phyloP scores from a whole-genome alignment of 30 jellyfish, hydroid and myxozoan species.

The Chrysaora quinquecirrha region DNA sequence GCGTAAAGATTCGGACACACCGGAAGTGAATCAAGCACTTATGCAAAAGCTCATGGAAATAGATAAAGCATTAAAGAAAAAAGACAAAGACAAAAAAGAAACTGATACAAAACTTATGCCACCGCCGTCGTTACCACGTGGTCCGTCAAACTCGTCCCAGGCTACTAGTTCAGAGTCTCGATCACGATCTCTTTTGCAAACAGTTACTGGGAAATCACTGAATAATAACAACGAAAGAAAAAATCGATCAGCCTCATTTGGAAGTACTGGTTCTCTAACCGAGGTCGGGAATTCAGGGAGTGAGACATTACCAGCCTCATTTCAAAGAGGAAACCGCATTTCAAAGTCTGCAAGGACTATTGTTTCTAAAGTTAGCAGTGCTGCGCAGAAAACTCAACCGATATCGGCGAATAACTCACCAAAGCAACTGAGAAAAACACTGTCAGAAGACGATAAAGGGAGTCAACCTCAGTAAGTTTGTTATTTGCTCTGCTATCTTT shows the following conservation, averaged over 20 bases:
- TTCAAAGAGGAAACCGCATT: constrained; percentile 81
- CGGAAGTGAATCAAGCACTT: constrained; percentile 63
- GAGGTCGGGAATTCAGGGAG: constrained; percentile 51
- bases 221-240: not conserved
- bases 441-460: constrained; percentile 49
- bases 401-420: constrained; percentile 79
- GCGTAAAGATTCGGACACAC: constrained; percentile 57
- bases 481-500: too few species aligned
- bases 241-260: constrained; percentile 61
- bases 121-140: constrained; percentile 81
- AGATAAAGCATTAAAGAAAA: constrained; percentile 73
- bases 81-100: constrained; percentile 53
- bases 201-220: not conserved
- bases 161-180: constrained; percentile 42
- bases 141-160: constrained; percentile 54
- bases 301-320: constrained; percentile 66
- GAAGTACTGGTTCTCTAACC: constrained; percentile 82
- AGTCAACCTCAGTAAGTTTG: constrained; percentile 65
- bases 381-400: constrained; percentile 51
- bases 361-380: constrained; percentile 50
- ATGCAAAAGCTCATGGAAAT: constrained; percentile 81
- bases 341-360: constrained; percentile 85
- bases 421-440: constrained; percentile 15
- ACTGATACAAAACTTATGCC: constrained; percentile 84
- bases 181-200: constrained; percentile 41